phyloP scores from a whole-genome alignment of 1,140 invertebrate genomes.

The Stegodyphus dumicola region DNA sequence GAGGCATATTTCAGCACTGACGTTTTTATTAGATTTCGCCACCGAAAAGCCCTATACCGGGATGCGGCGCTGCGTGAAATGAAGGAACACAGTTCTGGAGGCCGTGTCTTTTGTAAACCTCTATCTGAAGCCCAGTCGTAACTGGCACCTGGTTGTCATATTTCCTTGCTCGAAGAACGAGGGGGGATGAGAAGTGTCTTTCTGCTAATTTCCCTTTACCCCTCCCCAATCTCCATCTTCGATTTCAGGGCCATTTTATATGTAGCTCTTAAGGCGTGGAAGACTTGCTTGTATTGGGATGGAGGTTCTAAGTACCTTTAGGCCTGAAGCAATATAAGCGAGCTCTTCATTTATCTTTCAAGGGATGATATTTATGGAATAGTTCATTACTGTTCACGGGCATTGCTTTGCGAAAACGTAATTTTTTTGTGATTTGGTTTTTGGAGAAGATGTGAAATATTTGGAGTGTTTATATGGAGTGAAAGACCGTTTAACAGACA shows the following conservation, averaged over 20 bases:
- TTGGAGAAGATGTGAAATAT: background rate
- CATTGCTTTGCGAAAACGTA: background rate
- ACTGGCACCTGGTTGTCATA: conserved; percentile 58
- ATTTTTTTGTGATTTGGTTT: background rate
- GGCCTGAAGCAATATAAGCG: conserved; percentile 2
- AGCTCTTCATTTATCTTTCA: conserved; percentile 6
- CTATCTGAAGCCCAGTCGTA: conserved; percentile 42
- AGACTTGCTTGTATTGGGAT: background rate
- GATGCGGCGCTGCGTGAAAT: conserved; percentile 25
- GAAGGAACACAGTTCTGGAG: conserved; percentile 17
- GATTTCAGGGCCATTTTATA: conserved; percentile 35
- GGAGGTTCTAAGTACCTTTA: conserved; percentile 13
- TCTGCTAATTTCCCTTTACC: conserved; percentile 43
- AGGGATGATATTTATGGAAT: conserved; percentile 7
- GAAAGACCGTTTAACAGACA: conserved; percentile 1
- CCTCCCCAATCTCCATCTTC: conserved; percentile 25
- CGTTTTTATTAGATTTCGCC: conserved; percentile 61
- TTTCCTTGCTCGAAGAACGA: conserved; percentile 28
- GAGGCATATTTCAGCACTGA: conserved; percentile 62
- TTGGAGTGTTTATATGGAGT: background rate
- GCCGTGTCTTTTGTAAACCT: background rate
- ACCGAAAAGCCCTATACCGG: conserved; percentile 29
- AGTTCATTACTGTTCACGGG: conserved; percentile 23
- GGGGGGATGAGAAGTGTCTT: conserved; percentile 2
- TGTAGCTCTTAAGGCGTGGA: background rate